These are phyloP conservation scores for Procambarus clarkii DNA, from an alignment of 1,140 invertebrate genomes.

Conservation along the genomic window DNA sequence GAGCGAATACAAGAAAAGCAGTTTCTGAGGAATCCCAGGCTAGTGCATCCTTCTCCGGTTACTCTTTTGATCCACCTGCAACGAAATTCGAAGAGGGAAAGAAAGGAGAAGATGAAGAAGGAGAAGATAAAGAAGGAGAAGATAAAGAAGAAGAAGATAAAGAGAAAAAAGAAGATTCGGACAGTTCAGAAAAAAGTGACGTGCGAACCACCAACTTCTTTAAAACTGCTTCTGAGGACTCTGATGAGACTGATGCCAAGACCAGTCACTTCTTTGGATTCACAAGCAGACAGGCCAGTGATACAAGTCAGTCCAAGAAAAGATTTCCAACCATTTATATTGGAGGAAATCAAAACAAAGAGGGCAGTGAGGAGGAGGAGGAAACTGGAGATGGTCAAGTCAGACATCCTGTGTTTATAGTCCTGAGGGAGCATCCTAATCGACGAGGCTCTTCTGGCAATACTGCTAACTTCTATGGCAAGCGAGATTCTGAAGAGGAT, in stretches of 20 bases:
- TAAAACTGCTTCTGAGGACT: not conserved
- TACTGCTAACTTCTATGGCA: not conserved
- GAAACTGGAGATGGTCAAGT: not conserved
- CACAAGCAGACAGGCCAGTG: not conserved
- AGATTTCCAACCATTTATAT: not conserved
- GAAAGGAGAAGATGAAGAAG: not conserved
- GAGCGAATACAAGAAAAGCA: not conserved
- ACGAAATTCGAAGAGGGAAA: not conserved
- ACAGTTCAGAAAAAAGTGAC: not conserved
- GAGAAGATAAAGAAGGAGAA: not conserved
- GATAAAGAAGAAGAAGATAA: conserved; percentile 5
- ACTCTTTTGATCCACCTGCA: not conserved
- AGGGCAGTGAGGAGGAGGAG: not conserved
- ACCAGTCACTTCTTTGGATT: not conserved
- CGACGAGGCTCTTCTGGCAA: not conserved
- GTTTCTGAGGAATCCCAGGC: not conserved
- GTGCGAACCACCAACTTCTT: not conserved
- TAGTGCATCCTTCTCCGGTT: not conserved
- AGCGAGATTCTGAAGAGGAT: not conserved
- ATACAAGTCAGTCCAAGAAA: not conserved
- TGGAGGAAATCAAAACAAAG: not conserved
- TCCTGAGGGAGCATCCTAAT: not conserved
- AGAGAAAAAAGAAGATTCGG: not conserved
- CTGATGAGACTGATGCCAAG: not conserved
- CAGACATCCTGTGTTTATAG: not conserved